Base-by-base conservation (phyloP, 2,888 invertebrate species). In the Pollenia griseotomentosa region DNA sequence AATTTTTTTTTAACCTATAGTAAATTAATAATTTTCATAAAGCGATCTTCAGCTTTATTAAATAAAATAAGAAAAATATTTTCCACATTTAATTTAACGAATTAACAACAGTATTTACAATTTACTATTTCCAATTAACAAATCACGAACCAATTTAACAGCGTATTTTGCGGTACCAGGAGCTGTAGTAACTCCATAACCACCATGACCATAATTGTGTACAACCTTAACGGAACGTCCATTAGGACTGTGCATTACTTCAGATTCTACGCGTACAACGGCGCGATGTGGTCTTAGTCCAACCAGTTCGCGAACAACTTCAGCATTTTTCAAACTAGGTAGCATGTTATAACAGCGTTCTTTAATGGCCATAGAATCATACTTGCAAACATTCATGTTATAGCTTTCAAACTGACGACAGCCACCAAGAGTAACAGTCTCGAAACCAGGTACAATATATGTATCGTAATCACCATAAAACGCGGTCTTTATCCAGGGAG, bases 201-300 rank as follows among this genome's bases (percentile, higher is more conserved):
- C 98, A 0, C 98, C 98, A 92, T 99, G 99, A 0, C 99, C 99
- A 92, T 99, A 99, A 93, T 98, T 98, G 92, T 99, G 99, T 8
- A 99, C 96, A 48, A 98, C 94, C 94, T 95, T 95, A 0, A 94
- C 87, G 88, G 92, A 94, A 88, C 94, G 92, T 1, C 95, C 95
- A 11, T 89, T 88, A 12, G 92, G 88, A 70, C 89, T 90, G 0
- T 88, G 90, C 0, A 94, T 75, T 5, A 94, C 14, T 91, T 97
- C 97, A 0, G 94, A 93, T 90, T 97, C 97, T 88, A 98, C 96
- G 89, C 98, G 94, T 33, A 96, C 92, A 57, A 95, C 94, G 90
- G 94, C 94, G 71, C 98, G 95, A 91, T 97, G 96, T 0, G 99
- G 99, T 85, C 99, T 94, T 66, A 99, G 93, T 0, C 98, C 98